Evolutionary conservation across 2,888 invertebrate species (phyloP), one percentile per base, ranked within the genome.

Genomic region (Rotaria macrura): DNA sequence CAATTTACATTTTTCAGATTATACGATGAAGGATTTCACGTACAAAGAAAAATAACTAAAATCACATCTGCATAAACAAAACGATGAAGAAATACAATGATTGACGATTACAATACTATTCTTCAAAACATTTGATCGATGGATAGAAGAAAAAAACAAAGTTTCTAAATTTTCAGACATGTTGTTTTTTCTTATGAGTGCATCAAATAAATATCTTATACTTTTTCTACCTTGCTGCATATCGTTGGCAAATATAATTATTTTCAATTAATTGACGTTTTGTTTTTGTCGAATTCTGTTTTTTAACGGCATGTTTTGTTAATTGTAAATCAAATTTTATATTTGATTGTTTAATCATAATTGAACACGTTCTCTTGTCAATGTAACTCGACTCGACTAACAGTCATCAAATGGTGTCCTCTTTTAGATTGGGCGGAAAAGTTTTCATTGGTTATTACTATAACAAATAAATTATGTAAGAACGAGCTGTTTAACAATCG

Each of bases 401-500:
- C n/a, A n/a, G 4, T 65, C 65, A 65, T 65, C 34, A 9, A 20
- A 65, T 34, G 10, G 65, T 65, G 65, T 65, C 65, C 65, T 65
- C 65, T 65, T 65, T 65, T 65, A n/a, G 29, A 6, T 65, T 17
- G 29, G 6, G 17, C 6, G 5, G 17, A 34, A 20, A 65, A 20
- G 5, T 65, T 65, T 7, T 34, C 20, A 65, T 65, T 65, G 65
- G 65, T 34, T 65, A 34, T 1, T 20, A 34, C 9, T 0, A 34
- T 10, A 20, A 34, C 65, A 38, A 65, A 65, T 65, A 34, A 6
- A 65, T 65, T 65, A 34, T 38, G 65, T 65, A 65, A 65, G 65
- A 65, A 65, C 65, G 65, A 65, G 34, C 65, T 57, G 65, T 65
- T 34, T 65, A 65, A 65, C 65, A 65, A 65, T 65, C 65, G 65